Percentiles rank a stretch among this genome's conserved stretches.
Evolutionary conservation across 30 jellyfish, hydroid and myxozoan genomes (phyloP).

Genomic region (Chrysaora quinquecirrha): DNA sequence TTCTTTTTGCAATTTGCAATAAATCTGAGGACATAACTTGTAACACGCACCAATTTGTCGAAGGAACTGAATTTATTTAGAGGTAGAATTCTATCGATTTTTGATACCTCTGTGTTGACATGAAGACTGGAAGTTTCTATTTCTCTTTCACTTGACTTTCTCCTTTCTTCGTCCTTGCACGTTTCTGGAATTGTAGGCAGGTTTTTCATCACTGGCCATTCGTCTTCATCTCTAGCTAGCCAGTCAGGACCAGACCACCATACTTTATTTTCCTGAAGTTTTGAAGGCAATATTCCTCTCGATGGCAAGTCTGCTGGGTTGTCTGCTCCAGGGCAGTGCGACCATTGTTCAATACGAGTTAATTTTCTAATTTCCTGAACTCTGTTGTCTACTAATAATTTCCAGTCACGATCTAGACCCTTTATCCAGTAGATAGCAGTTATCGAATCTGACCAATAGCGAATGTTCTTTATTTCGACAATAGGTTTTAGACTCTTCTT

Average conservation of each 20-base stretch:
- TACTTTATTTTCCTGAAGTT: not conserved
- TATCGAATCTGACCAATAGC: constrained; percentile 33
- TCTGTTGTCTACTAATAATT: constrained; percentile 35
- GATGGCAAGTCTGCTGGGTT: constrained; percentile 57
- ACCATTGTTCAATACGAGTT: constrained; percentile 18
- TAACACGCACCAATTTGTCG: constrained; percentile 8
- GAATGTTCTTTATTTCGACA: not conserved
- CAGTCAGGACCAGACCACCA: constrained; percentile 40
- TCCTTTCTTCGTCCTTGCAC: constrained; percentile 1
- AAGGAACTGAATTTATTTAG: constrained; percentile 11
- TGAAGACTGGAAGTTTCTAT: not conserved
- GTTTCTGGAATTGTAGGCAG: not conserved
- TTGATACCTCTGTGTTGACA: not conserved
- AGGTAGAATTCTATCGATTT: not conserved
- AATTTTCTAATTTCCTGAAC: constrained; percentile 39
- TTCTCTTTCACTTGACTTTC: not conserved
- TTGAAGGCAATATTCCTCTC: not conserved
- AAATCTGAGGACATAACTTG: constrained; percentile 25
- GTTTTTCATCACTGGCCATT: not conserved
- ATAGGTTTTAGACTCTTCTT: constrained; percentile 5
- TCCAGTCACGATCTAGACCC: constrained; percentile 31
- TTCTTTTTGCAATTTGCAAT: constrained; percentile 12
- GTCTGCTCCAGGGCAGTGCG: no score
- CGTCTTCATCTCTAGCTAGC: not conserved
- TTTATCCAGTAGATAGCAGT: constrained; percentile 39